These are phyloP conservation scores for Cryptoblepharus egeriae DNA, from an alignment of 2,797 vertebrate genomes.

Conservation along the genomic window DNA sequence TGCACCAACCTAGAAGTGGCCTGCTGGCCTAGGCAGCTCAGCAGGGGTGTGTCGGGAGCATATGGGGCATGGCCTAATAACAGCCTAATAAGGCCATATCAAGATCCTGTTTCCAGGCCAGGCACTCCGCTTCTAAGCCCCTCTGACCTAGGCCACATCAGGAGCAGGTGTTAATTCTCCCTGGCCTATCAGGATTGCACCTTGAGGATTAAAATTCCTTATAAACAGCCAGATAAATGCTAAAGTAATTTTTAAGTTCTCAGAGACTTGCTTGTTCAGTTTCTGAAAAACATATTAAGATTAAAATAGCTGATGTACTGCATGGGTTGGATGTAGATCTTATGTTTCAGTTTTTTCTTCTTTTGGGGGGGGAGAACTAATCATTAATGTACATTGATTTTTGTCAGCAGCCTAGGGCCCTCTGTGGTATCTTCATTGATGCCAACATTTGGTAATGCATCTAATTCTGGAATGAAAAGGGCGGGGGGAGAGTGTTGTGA, in stretches of 20 bases:
- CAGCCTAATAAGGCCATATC: too few species aligned
- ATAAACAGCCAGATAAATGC: constrained; percentile 64
- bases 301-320: constrained; percentile 41
- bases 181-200: too few species aligned
- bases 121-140: too few species aligned
- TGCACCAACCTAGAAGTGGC: too few species aligned
- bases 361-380: constrained; percentile 50
- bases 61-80: too few species aligned
- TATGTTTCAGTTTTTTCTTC: constrained; percentile 3
- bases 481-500: constrained; percentile 52
- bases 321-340: constrained; percentile 54
- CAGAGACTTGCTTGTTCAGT: constrained; percentile 48
- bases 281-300: constrained; percentile 39
- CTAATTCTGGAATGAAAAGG: constrained; percentile 50
- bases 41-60: too few species aligned
- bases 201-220: constrained; percentile 68
- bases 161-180: too few species aligned
- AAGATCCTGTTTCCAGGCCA: too few species aligned
- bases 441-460: constrained; percentile 56
- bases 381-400: constrained; percentile 61
- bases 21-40: too few species aligned
- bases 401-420: constrained; percentile 44
- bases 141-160: too few species aligned
- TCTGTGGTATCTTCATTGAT: constrained; percentile 54
- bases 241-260: constrained; percentile 50